Conservation (phyloP, 2,888 invertebrate species). For the Melieria omissa region DNA sequence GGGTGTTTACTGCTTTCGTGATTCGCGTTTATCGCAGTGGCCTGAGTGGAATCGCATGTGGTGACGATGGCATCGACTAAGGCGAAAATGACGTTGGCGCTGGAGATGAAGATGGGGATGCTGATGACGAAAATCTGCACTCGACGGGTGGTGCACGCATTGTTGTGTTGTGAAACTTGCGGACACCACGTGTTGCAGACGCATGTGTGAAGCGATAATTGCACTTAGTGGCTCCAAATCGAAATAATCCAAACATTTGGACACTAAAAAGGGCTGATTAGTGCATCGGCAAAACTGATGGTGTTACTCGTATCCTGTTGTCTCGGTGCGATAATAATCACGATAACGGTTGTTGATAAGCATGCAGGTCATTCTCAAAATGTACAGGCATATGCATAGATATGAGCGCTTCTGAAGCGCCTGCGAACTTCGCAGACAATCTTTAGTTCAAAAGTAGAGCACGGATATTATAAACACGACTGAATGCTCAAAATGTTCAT, state of each 20-base stretch:
- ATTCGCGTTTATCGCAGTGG: neutral
- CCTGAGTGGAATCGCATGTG: neutral
- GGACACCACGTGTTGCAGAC: constrained; percentile 52
- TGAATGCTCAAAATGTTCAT: no score
- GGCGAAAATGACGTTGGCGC: neutral
- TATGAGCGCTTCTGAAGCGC: no score
- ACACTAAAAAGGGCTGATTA: constrained; percentile 48
- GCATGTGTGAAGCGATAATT: constrained; percentile 18
- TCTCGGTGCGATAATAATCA: neutral
- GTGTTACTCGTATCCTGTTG: neutral
- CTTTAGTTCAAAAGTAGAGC: no score
- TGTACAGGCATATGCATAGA: no score
- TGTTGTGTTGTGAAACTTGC: constrained; percentile 37
- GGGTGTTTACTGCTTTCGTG: neutral
- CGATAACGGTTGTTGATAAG: neutral
- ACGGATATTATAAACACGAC: no score
- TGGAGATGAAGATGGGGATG: neutral
- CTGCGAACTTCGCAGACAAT: no score
- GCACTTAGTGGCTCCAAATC: constrained; percentile 20
- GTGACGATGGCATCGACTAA: neutral
- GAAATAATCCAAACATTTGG: constrained; percentile 6
- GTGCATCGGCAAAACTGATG: constrained; percentile 39
- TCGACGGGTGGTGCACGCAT: neutral
- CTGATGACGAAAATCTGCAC: neutral
- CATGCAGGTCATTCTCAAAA: neutral